phyloP scores from a whole-genome alignment of 1,140 invertebrate genomes.

The Papilio xuthus region DNA sequence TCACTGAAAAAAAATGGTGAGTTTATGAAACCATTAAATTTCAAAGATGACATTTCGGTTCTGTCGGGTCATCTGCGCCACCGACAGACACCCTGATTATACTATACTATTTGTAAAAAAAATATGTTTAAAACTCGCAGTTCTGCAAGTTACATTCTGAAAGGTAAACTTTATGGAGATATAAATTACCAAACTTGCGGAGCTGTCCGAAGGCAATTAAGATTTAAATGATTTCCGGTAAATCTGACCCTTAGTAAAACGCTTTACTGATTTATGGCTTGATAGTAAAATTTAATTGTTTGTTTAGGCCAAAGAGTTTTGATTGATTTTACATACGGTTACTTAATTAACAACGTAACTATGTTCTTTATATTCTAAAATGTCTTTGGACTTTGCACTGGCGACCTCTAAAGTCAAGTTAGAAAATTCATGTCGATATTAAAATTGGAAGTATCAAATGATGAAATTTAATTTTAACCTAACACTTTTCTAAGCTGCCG shows the following conservation, averaged over 20 bases:
- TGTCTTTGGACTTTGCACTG: too few species aligned
- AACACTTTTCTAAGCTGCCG: too few species aligned
- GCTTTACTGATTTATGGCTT: background rate
- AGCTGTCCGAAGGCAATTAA: background rate
- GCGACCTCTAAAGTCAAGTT: too few species aligned
- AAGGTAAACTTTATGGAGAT: background rate
- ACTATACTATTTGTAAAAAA: background rate
- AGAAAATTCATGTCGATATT: too few species aligned
- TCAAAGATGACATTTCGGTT: too few species aligned
- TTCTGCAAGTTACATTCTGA: background rate
- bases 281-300: background rate
- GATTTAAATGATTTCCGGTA: slow-evolving; percentile 5
- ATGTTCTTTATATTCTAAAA: background rate
- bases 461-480: too few species aligned
- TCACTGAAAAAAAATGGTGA: background rate
- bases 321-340: background rate
- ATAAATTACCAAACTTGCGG: background rate
- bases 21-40: background rate
- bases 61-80: too few species aligned
- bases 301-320: background rate
- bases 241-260: background rate
- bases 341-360: background rate
- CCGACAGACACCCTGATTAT: background rate
- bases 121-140: background rate
- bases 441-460: too few species aligned